Conservation (phyloP, 2,797 vertebrate species). For the Cyprinella venusta region DNA sequence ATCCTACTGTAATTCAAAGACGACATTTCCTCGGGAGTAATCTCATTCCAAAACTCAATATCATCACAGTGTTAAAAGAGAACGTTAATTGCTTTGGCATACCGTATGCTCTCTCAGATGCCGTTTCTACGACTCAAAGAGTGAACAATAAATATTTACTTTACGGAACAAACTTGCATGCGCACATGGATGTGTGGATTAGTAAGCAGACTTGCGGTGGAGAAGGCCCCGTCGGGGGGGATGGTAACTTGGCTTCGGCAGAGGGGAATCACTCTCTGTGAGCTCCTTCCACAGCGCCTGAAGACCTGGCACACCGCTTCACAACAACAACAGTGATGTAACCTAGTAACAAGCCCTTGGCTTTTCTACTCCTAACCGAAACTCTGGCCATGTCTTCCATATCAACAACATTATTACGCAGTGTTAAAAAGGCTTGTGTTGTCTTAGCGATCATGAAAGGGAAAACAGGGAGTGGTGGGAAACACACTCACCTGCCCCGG, state of each 20-base stretch:
- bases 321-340: conserved; percentile 83
- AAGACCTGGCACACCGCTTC: conserved; percentile 77
- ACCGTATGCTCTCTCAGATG: conserved; percentile 58
- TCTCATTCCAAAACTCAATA: conserved; percentile 22
- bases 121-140: conserved; percentile 66
- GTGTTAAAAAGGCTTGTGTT: conserved; percentile 75
- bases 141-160: conserved; percentile 72
- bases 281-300: conserved; percentile 76
- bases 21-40: background rate
- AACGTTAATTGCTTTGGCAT: conserved; percentile 37
- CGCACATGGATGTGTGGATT: conserved; percentile 50
- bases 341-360: conserved; percentile 82
- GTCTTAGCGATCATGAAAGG: conserved; percentile 67
- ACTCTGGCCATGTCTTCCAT: conserved; percentile 79
- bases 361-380: conserved; percentile 75
- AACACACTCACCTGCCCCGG: conserved; percentile 76
- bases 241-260: conserved; percentile 75
- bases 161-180: conserved; percentile 56
- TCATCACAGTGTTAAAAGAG: conserved; percentile 11
- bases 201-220: conserved; percentile 65
- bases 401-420: conserved; percentile 71
- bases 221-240: conserved; percentile 72
- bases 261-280: conserved; percentile 72
- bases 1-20: conserved; percentile 14
- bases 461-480: conserved; percentile 73